Percentiles rank a stretch among this genome's conserved stretches.
phyloP scores from a whole-genome alignment of 2,888 invertebrate genomes.

The Apamea anceps region DNA sequence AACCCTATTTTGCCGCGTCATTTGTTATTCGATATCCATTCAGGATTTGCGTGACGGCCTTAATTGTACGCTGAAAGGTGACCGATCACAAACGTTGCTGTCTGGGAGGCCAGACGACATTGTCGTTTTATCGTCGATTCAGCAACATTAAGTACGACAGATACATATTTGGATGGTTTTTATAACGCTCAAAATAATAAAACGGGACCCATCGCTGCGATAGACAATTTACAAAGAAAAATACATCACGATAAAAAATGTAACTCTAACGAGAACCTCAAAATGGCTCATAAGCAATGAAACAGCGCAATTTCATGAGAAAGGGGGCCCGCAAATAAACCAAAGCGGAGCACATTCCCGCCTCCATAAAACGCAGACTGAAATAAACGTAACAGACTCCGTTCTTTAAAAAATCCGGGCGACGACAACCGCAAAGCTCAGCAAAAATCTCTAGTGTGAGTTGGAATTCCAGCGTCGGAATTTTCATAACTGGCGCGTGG shows the following conservation, averaged over 20 bases:
- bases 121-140: slow-evolving; percentile 58
- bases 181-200: slow-evolving; percentile 72
- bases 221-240: slow-evolving; percentile 83
- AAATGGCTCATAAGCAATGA: slow-evolving; percentile 88
- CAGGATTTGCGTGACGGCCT: slow-evolving; percentile 71
- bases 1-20: slow-evolving; percentile 77
- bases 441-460: slow-evolving; percentile 88
- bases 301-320: slow-evolving; percentile 89
- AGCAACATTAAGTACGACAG: slow-evolving; percentile 47
- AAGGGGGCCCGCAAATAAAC: slow-evolving; percentile 88
- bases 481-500: slow-evolving; percentile 88
- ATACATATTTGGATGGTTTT: slow-evolving; percentile 57
- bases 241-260: slow-evolving; percentile 85
- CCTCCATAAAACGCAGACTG: slow-evolving; percentile 88
- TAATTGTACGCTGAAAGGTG: slow-evolving; percentile 65
- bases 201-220: slow-evolving; percentile 69
- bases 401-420: slow-evolving; percentile 87
- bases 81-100: slow-evolving; percentile 62
- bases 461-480: slow-evolving; percentile 86
- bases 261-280: slow-evolving; percentile 86
- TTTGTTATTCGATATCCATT: slow-evolving; percentile 80
- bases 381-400: slow-evolving; percentile 87
- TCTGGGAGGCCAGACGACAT: slow-evolving; percentile 39
- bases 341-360: slow-evolving; percentile 88
- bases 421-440: slow-evolving; percentile 88